Base-by-base conservation (phyloP, 1,140 invertebrate species). In the Diabrotica undecimpunctata region DNA sequence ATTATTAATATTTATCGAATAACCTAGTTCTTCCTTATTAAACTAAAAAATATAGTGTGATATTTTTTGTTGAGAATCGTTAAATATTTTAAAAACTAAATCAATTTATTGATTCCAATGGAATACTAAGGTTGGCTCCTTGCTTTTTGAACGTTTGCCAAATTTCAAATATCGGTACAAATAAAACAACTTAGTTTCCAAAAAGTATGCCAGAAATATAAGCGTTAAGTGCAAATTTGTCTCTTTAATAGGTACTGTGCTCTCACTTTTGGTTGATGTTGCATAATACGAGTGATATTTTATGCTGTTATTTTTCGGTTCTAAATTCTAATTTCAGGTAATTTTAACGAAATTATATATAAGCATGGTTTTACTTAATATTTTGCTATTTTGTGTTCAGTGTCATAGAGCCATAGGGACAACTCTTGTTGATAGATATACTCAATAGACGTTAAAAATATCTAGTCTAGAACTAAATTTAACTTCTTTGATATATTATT, bases 241-340 rank as follows among this genome's bases (percentile, higher is more conserved):
- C 41, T 46, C 41, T 46, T 46, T 46, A 46, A 46, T n/a, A 25
- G 25, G 25, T 25, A 46, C n/a, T 46, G 41, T 46, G 41, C 41
- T 46, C 41, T 46, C 25, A 25, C 25, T 25, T 25, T 25, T 25
- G 25, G 25, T 25, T 46, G 41, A 46, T 46, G 41, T 46, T 46
- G 41, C 41, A 46, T 46, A 46, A 46, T 46, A 46, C 41, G n/a
- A 46, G 41, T 46, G 41, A 46, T 46, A 46, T 46, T n/a, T 46
- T 46, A n/a, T 46, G 41, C 41, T 46, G 41, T 8, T 46, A 46
- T 60, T 60, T 60, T 13, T 50, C 58, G 13, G 14, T 60, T 50
- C 50, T 60, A 41, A 60, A 60, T 60, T 37, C 14, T 51, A 39
- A 60, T 50, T 50, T 60, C 58, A 60, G 58, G 58, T 60, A 60